Conservation (phyloP, 2,113 vertebrate species). For the Macrotus californicus region DNA sequence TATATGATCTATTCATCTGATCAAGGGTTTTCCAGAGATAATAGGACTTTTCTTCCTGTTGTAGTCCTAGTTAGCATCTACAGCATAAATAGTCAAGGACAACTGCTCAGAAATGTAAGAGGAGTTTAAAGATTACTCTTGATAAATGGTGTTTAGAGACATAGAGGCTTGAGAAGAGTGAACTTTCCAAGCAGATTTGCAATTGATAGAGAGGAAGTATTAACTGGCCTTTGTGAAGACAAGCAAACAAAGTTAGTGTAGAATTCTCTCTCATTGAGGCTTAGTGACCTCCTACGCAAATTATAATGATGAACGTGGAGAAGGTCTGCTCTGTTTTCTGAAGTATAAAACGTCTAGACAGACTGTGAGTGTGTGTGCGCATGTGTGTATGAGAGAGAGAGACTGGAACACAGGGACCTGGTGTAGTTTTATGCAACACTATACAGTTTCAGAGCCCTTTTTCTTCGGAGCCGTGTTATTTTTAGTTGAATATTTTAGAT, state of each 20-base stretch:
- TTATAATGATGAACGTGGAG: neutral
- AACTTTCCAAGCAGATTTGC: neutral
- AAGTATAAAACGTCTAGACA: neutral
- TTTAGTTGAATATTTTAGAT: constrained; percentile 19
- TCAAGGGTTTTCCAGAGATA: neutral
- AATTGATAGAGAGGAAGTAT: neutral
- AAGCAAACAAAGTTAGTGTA: neutral
- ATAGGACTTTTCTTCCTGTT: neutral
- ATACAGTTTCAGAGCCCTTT: neutral
- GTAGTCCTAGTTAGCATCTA: neutral
- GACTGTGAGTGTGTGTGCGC: neutral
- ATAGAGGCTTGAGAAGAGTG: neutral
- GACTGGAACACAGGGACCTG: neutral
- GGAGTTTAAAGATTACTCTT: neutral
- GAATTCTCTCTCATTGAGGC: neutral
- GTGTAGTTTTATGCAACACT: neutral
- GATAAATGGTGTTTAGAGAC: neutral
- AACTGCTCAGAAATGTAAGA: neutral
- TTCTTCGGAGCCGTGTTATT: neutral
- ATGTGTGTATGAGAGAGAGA: neutral
- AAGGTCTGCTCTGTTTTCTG: neutral
- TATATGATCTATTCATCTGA: neutral
- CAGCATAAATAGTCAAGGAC: neutral
- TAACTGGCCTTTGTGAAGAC: neutral
- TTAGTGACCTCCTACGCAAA: neutral